Percentiles rank a stretch among this genome's conserved stretches.
phyloP scores from a whole-genome alignment of 1,140 invertebrate genomes.

The Dryas iulia region DNA sequence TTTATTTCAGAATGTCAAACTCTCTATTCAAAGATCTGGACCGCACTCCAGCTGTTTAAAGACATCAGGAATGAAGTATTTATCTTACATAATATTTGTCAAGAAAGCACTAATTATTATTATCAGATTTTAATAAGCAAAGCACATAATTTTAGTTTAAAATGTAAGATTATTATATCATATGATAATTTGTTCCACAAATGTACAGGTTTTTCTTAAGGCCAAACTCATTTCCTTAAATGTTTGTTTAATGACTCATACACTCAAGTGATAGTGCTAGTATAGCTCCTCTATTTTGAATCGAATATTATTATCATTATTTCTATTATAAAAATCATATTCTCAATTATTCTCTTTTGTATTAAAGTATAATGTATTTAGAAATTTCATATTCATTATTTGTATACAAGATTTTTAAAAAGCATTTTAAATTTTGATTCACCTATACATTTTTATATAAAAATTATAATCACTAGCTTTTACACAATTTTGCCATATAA shows the following conservation, averaged over 20 bases:
- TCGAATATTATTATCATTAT: background rate
- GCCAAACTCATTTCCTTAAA: background rate
- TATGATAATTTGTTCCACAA: background rate
- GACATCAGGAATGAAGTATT: background rate
- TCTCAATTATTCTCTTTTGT: too few relatives aligned
- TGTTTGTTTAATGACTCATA: background rate
- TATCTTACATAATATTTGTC: slow-evolving; percentile 1
- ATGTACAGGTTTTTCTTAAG: background rate
- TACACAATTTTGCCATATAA: background rate
- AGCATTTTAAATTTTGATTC: background rate
- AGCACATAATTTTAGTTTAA: background rate
- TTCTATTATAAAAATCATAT: too few relatives aligned
- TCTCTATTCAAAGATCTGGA: slow-evolving; percentile 67
- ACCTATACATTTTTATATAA: background rate
- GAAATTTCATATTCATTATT: background rate
- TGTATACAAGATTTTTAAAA: too few relatives aligned
- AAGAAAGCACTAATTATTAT: slow-evolving; percentile 13
- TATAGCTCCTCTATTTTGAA: background rate
- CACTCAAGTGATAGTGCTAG: background rate
- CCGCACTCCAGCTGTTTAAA: slow-evolving; percentile 65
- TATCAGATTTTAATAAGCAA: background rate
- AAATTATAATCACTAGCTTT: background rate
- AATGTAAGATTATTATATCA: background rate
- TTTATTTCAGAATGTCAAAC: slow-evolving; percentile 64
- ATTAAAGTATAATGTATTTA: too few relatives aligned